Percentiles rank a stretch among this genome's conserved stretches.
These are phyloP conservation scores for Drosophila conformis DNA, from an alignment of 2,888 invertebrate species.

Conservation along the genomic window DNA sequence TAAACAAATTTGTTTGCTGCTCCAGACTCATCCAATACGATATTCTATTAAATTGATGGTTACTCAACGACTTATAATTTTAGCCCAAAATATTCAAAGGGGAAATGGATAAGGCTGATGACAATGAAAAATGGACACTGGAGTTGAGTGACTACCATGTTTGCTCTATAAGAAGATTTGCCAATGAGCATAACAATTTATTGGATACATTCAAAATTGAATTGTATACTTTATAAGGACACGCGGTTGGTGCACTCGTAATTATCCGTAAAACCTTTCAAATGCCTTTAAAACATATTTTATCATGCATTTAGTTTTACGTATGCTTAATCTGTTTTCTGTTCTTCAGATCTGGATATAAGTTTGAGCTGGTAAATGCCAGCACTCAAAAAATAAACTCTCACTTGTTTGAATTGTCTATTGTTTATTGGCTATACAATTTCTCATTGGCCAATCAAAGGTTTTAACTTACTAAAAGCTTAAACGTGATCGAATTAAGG, in stretches of 20 bases:
- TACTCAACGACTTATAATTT: conserved; percentile 25
- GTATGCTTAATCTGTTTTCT: not conserved
- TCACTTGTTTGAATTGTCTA: not conserved
- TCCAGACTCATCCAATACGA: conserved; percentile 51
- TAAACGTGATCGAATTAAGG: conserved; percentile 6
- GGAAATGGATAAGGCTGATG: conserved; percentile 3
- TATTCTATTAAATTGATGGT: conserved; percentile 69
- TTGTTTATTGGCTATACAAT: not conserved
- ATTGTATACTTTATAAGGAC: not conserved
- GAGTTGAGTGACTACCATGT: conserved; percentile 8
- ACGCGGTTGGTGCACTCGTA: rapidly evolving
- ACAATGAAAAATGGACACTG: conserved; percentile 8
- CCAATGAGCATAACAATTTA: not conserved
- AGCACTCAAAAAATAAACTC: not conserved
- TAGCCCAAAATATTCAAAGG: not conserved
- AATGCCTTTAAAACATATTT: not conserved
- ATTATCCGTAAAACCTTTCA: not conserved
- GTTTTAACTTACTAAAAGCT: not conserved
- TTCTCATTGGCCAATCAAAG: not conserved
- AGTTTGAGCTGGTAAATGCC: not conserved
- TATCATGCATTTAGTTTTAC: not conserved
- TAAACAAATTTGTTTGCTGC: conserved; percentile 46
- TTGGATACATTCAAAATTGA: not conserved
- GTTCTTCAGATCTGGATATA: not conserved
- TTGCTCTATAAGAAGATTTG: not conserved